Conservation (phyloP, 2,888 invertebrate genomes). For the Eupithecia subfuscata region DNA sequence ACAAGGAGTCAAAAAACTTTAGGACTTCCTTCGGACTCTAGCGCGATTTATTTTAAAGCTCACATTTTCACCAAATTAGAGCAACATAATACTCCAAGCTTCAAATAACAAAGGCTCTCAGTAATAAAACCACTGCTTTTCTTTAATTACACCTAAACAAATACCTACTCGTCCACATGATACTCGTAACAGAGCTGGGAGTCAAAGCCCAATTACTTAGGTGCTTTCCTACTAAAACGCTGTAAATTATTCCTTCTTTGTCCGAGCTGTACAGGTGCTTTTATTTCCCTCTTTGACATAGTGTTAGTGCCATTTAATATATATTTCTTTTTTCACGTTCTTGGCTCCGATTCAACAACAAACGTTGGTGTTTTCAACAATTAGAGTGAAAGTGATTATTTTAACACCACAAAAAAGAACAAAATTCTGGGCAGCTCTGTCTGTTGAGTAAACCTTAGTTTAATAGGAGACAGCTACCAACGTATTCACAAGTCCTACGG, state of each 20-base stretch:
- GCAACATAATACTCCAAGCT: not conserved
- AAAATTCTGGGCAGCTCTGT: too few relatives aligned
- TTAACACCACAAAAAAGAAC: too few relatives aligned
- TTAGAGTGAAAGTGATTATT: not conserved
- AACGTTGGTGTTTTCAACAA: not conserved
- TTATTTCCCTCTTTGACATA: not conserved
- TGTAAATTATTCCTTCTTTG: constrained; percentile 8
- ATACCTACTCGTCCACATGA: constrained; percentile 5
- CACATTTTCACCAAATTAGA: not conserved
- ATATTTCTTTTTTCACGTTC: not conserved
- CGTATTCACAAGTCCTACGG: too few relatives aligned
- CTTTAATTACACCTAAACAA: constrained; percentile 12
- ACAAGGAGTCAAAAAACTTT: too few relatives aligned
- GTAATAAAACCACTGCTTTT: constrained; percentile 5
- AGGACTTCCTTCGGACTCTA: too few relatives aligned
- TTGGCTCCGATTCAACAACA: not conserved
- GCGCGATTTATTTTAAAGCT: not conserved
- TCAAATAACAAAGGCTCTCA: constrained; percentile 6
- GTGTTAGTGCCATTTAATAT: not conserved
- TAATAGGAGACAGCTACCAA: too few relatives aligned
- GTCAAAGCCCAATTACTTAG: constrained; percentile 13
- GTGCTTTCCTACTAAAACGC: constrained; percentile 1
- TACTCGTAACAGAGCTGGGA: constrained; percentile 1
- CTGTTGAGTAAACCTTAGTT: too few relatives aligned
- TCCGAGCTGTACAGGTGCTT: not conserved